A percentile compares a stretch with the other conserved stretches of the same genome.
phyloP scores from a whole-genome alignment of 2,113 vertebrate genomes.

The Syrrhaptes paradoxus region DNA sequence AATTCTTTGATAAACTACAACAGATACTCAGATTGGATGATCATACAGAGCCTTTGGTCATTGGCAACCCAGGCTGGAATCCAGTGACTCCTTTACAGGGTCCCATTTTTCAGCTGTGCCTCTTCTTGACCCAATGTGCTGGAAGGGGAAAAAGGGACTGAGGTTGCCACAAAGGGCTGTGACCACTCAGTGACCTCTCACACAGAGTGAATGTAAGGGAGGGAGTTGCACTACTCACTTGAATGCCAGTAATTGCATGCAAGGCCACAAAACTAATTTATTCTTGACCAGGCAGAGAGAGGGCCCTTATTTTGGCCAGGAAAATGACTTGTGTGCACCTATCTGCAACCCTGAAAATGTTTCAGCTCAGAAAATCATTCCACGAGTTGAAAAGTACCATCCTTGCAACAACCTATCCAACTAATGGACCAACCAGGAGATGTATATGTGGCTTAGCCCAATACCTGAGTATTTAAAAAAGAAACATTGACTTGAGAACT shows the following conservation, averaged over 20 bases:
- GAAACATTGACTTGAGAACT: not conserved
- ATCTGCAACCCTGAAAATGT: not conserved
- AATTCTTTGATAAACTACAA: not conserved
- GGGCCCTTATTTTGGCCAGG: not conserved
- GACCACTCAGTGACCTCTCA: not conserved
- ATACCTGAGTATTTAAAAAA: not conserved
- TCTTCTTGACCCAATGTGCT: not conserved
- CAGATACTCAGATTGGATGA: not conserved
- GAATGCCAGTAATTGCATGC: not conserved
- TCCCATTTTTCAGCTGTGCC: not conserved
- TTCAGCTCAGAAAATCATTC: not conserved
- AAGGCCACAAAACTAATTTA: not conserved
- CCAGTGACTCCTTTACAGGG: not conserved
- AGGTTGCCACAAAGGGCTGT: not conserved
- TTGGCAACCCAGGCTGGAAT: not conserved
- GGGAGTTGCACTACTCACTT: not conserved
- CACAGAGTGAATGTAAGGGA: not conserved
- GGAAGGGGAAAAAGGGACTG: not conserved
- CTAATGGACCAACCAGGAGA: not conserved
- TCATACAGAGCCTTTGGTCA: not conserved
- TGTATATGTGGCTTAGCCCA: not conserved
- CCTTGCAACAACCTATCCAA: not conserved
- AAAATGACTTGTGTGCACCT: not conserved
- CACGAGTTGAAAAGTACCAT: not conserved
- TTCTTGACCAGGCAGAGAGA: not conserved